Evolutionary conservation across 1,140 invertebrate genomes (phyloP).

Genomic region (Drosophila insularis): DNA sequence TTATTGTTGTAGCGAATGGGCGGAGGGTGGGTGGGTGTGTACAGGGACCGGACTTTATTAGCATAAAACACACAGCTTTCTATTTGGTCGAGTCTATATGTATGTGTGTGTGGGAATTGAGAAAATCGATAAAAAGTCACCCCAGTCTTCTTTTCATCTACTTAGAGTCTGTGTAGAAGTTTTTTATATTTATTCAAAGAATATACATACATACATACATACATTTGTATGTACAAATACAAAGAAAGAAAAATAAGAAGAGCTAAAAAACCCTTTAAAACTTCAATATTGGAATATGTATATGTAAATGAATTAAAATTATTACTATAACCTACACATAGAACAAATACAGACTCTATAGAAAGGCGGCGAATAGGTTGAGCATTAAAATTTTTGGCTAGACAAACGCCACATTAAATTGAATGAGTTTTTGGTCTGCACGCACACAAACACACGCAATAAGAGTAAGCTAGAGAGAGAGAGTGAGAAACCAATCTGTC

Average conservation of each 20-base stretch:
- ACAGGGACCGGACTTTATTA: slow-evolving; percentile 56
- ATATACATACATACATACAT: slow-evolving; percentile 22
- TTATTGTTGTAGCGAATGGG: slow-evolving; percentile 58
- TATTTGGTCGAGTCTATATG: neutral
- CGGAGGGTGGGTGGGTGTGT: slow-evolving; percentile 20
- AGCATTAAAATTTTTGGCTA: slow-evolving; percentile 69
- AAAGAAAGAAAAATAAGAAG: slow-evolving; percentile 13
- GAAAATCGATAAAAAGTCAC: slow-evolving; percentile 46
- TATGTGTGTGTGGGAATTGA: neutral
- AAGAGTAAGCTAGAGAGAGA: neutral
- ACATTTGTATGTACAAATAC: too few relatives aligned
- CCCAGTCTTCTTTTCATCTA: neutral
- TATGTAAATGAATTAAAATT: neutral
- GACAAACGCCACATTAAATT: slow-evolving; percentile 73
- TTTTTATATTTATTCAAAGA: neutral
- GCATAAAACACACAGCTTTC: slow-evolving; percentile 64
- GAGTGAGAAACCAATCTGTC: slow-evolving; percentile 32
- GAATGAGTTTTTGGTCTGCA: slow-evolving; percentile 54
- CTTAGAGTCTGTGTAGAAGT: neutral
- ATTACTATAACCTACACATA: too few relatives aligned
- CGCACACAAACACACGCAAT: slow-evolving; percentile 18
- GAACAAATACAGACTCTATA: neutral
- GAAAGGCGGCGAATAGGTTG: slow-evolving; percentile 11
- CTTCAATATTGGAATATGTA: slow-evolving; percentile 19
- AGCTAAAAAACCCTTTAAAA: slow-evolving; percentile 34